Base-by-base conservation (phyloP, 1,140 invertebrate genomes). In the Drosophila virilis region DNA sequence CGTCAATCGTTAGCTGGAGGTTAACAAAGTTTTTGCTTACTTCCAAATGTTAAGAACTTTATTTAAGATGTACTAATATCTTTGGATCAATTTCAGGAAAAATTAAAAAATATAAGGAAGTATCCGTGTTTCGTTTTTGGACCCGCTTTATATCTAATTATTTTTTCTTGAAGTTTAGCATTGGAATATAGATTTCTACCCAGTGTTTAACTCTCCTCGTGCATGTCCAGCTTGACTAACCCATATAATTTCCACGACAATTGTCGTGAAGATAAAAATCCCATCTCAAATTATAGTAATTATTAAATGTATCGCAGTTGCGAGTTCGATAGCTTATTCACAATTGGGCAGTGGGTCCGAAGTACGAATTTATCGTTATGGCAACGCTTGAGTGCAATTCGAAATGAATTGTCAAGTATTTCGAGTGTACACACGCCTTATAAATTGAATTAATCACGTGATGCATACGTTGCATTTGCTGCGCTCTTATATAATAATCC, bases 391-490 rank as follows among this genome's bases (percentile, higher is more conserved):
- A 67, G 42, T 72, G 69, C 54, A 70, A 22, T 64, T 48, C 42
- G 42, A 54, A 54, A 70, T 33, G 40, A 71, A 50, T 60, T 68
- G 35, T 43, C 48, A 45, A 51, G 22, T 60, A 61, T 52, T n/a
- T 52, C 9, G 42, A 15, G 33, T 50, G 10, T 58, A 57, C 33
- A 13, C 42, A 57, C 33, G 40, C 12, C 55, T 43, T 52, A 67
- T 59, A 46, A 69, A 48, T 54, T 59, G 46, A 58, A 46, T 60
- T 40, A 32, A 59, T 60, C 70, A 73, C 55, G 70, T 73, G 70
- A 64, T 60, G 48, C 64, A 17, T 17, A 73, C 55, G 70, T 68
- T 73, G 70, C 64, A 73, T 15, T 68, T 46, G n/a, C 33, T n/a
- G 10, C 42, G 4, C 55, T 54, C 55, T 67, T 68, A 60, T 68